Evolutionary conservation across 35 echinoderm and acorn worm genomes (phyloP).

Genomic region (Apostichopus parvimensis): DNA sequence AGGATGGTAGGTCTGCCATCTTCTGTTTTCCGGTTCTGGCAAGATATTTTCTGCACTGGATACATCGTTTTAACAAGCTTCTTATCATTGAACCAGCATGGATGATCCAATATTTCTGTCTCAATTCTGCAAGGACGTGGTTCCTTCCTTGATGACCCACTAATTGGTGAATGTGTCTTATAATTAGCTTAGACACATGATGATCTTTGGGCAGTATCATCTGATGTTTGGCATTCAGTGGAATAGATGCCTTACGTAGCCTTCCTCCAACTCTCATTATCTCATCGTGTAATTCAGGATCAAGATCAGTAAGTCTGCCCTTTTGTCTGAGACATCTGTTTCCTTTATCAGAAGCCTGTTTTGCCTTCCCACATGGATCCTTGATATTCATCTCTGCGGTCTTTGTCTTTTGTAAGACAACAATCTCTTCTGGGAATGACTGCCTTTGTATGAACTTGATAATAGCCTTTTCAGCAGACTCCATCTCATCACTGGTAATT

Average conservation of each 20-base stretch:
- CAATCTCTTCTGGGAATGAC: background rate
- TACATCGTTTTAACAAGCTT: slow-evolving; percentile 36
- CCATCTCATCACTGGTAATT: background rate
- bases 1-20: slow-evolving; percentile 31
- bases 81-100: slow-evolving; percentile 10
- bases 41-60: background rate
- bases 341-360: background rate
- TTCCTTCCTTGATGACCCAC: slow-evolving; percentile 64
- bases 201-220: slow-evolving; percentile 57
- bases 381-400: background rate
- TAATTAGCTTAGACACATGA: slow-evolving; percentile 52
- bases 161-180: slow-evolving; percentile 49
- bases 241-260: slow-evolving; percentile 37
- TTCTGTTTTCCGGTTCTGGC: background rate
- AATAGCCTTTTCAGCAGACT: slow-evolving; percentile 48
- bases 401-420: no score
- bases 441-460: slow-evolving; percentile 29
- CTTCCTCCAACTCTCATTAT: slow-evolving; percentile 65
- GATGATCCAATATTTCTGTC: slow-evolving; percentile 53
- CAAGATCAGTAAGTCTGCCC: background rate
- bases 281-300: slow-evolving; percentile 52
- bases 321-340: background rate
- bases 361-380: background rate
- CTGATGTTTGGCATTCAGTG: slow-evolving; percentile 55
- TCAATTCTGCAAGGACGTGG: slow-evolving; percentile 38